Conservation (phyloP, 2,113 vertebrate genomes). For the Pituophis catenifer region DNA sequence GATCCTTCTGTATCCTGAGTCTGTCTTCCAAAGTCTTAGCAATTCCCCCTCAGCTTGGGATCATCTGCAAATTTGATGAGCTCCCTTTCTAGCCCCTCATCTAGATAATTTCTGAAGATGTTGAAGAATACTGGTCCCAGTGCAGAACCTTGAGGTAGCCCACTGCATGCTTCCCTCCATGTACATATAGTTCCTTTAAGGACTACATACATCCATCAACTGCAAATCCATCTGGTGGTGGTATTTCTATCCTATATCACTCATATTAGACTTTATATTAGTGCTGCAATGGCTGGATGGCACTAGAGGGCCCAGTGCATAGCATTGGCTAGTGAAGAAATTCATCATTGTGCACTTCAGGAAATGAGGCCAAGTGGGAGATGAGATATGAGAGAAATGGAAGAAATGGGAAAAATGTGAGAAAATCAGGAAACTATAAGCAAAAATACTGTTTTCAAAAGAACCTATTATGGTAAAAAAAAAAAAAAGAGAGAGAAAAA, state of each 20-base stretch:
- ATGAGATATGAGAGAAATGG: not conserved
- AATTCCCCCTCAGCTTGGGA: not conserved
- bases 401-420: not conserved
- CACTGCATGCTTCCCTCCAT: not conserved
- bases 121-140: not conserved
- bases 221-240: not conserved
- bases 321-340: not conserved
- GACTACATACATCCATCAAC: not conserved
- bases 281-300: not conserved
- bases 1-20: not conserved
- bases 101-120: not conserved
- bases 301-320: not conserved
- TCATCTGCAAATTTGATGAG: not conserved
- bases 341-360: not conserved
- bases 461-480: not conserved
- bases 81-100: not conserved
- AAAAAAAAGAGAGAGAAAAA: not conserved
- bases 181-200: not conserved
- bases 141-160: not conserved
- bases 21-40: not conserved
- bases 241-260: not conserved
- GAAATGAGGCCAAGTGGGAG: not conserved
- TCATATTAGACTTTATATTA: not conserved
- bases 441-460: not conserved
- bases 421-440: not conserved